These are phyloP conservation scores for Fistularia tabacaria DNA, from an alignment of 2,797 vertebrate species.

Conservation along the genomic window DNA sequence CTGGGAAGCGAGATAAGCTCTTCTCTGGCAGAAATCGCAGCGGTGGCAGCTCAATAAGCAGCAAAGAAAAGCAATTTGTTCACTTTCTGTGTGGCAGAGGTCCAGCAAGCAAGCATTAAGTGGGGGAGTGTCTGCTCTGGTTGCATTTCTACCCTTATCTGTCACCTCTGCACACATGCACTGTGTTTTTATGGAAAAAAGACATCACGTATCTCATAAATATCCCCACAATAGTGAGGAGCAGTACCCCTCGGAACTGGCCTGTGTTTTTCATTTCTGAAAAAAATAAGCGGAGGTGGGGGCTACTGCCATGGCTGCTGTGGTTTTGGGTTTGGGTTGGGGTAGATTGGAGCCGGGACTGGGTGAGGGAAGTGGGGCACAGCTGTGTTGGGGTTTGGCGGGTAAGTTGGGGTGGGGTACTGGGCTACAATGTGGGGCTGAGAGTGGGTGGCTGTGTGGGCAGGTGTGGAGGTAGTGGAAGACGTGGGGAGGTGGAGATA, in stretches of 20 bases:
- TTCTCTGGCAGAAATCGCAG: conserved; percentile 5
- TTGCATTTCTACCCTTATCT: conserved; percentile 5
- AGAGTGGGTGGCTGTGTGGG: conserved; percentile 29
- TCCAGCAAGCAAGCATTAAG: conserved; percentile 36
- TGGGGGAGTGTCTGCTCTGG: conserved; percentile 5
- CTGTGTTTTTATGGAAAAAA: conserved; percentile 17
- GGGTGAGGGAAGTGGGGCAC: conserved; percentile 47
- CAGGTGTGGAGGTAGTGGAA: conserved; percentile 43
- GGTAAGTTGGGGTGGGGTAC: conserved; percentile 63
- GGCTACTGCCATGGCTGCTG: conserved; percentile 69
- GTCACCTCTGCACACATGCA: conserved; percentile 1
- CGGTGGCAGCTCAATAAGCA: conserved; percentile 6
- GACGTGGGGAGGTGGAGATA: conserved; percentile 61
- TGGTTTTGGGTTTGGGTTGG: conserved; percentile 58
- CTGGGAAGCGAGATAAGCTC: conserved; percentile 3
- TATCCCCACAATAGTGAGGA: background rate
- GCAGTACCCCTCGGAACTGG: background rate
- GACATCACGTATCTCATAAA: conserved; percentile 8
- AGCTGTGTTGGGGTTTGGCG: conserved; percentile 49
- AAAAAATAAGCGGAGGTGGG: background rate
- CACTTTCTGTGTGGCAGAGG: conserved; percentile 10
- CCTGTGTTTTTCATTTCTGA: background rate
- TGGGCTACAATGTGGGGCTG: conserved; percentile 52
- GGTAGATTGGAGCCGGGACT: conserved; percentile 58
- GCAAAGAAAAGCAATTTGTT: background rate